Evolutionary conservation across 2,888 invertebrate genomes (phyloP), one percentile per base, ranked within the genome.

Genomic region (Tachina fera): DNA sequence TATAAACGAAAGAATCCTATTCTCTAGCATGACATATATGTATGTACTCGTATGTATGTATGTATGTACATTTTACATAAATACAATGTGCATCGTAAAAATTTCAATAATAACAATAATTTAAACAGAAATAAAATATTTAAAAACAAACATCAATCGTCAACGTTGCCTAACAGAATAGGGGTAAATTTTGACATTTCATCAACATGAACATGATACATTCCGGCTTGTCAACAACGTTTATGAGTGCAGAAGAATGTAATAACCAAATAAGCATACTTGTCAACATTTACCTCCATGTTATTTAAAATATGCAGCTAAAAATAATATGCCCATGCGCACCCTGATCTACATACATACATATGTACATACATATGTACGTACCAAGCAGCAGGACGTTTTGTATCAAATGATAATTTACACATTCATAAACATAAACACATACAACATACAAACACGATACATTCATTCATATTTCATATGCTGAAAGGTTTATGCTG

Each of bases 241-340:
- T 83, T 76, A 71, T 79, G 60, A 75, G 74, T 58, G 60, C 58
- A 85, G 61, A 77, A 77, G 71, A 87, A 63, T 87, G 79, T 86
- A 88, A 88, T 86, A 88, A 86, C 81, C 82, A 86, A 68, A 81
- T 87, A 84, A 84, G 83, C 86, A 83, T 77, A 78, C 87, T 87
- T 88, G 88, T 88, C 88, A 87, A 84, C 88, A 76, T 53, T 31
- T 83, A 84, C 83, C 82, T 84, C 58, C 83, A 70, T 53, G 86
- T 80, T 81, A 87, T 87, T 84, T 77, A 53, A 85, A 77, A 22
- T 63, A 43, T 41, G 31, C 43, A 51, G 16, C 13, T 39, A 39
- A 70, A 45, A 19, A 53, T 61, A 41, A 47, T 60, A 78, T 16
- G 63, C 61, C 61, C 83, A 80, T 68, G 85, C 82, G 79, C 77